Base-by-base conservation (phyloP, 2,888 invertebrate genomes). In the Idaea aversata region DNA sequence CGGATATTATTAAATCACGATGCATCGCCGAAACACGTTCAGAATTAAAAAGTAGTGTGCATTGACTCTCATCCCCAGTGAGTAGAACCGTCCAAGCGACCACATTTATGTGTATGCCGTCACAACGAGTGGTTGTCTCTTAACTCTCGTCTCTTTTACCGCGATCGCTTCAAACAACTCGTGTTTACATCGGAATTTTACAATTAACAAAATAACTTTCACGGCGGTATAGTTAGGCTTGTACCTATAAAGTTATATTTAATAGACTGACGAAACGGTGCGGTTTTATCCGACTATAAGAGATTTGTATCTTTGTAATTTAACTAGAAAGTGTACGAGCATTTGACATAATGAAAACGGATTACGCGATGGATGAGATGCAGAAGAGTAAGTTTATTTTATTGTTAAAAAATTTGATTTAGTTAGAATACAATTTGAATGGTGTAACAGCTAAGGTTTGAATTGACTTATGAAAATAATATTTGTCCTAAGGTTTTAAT, bases 281-380 rank as follows among this genome's bases (percentile, higher is more conserved):
- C 84, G 85, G 85, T 85, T 77, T 78, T 78, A 84, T 82, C 77
- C 15, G 5, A 59, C 59, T 70, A 63, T 75, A 74, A 75, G 77
- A 80, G 77, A 79, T 78, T 75, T 76, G 77, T 76, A 77, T 76
- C 78, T 79, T 73, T 75, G 73, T 77, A 78, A 80, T 79, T 80
- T 76, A 75, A 81, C 73, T 84, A 82, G 81, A 86, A 85, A 88
- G 90, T 89, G 91, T 76, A 78, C 72, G 75, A 76, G 72, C 77
- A 72, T 66, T 81, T 80, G 72, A 77, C 77, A 85, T 83, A 79
- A 93, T 93, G 93, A 93, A 93, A 88, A 90, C 93, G 90, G 93
- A 93, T 91, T 93, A 93, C 87, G 91, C 92, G 71, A 87, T 93
- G 91, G 93, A 93, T 86, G 93, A 91, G 75, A 87, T 91, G 88